phyloP scores from a whole-genome alignment of 92 coral and sea anemone species.

The Porites cylindrica region DNA sequence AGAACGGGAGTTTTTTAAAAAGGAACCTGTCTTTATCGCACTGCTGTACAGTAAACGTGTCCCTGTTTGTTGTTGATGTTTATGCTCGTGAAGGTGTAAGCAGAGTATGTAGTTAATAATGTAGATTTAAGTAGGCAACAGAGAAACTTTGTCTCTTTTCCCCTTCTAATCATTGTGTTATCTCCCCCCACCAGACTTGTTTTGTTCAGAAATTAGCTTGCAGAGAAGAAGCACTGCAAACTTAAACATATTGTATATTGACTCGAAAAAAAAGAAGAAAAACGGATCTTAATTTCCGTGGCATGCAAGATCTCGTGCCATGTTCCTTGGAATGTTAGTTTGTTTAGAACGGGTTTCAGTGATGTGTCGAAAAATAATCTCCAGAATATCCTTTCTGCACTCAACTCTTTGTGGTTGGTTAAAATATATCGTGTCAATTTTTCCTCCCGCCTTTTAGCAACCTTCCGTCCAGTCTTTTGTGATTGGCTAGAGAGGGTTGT shows the following conservation, averaged over 20 bases:
- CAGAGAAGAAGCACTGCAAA: slow-evolving; percentile 33
- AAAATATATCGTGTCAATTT: too few relatives aligned
- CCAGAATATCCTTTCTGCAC: too few relatives aligned
- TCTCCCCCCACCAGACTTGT: slow-evolving; percentile 39
- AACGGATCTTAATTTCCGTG: slow-evolving; percentile 78
- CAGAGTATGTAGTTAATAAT: slow-evolving; percentile 47
- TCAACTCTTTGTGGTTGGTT: too few relatives aligned
- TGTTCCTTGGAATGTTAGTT: too few relatives aligned
- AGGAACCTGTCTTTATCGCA: slow-evolving; percentile 39
- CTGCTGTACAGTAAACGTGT: slow-evolving; percentile 43
- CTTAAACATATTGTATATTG: slow-evolving; percentile 78
- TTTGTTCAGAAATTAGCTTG: slow-evolving; percentile 67
- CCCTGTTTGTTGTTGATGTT: slow-evolving; percentile 25
- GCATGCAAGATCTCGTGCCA: slow-evolving; percentile 54
- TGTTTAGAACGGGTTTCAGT: too few relatives aligned
- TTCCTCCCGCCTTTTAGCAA: too few relatives aligned
- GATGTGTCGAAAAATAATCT: too few relatives aligned
- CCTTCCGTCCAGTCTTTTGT: too few relatives aligned
- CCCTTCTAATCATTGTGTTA: slow-evolving; percentile 23
- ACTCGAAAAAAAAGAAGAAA: slow-evolving; percentile 35
- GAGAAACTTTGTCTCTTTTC: slow-evolving; percentile 16
- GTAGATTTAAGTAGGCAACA: slow-evolving; percentile 26
- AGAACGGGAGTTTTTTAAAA: slow-evolving; percentile 60
- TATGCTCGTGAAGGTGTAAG: slow-evolving; percentile 29
- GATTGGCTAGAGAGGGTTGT: too few relatives aligned